phyloP scores from a whole-genome alignment of 2,888 invertebrate genomes.

The Oligia latruncula region DNA sequence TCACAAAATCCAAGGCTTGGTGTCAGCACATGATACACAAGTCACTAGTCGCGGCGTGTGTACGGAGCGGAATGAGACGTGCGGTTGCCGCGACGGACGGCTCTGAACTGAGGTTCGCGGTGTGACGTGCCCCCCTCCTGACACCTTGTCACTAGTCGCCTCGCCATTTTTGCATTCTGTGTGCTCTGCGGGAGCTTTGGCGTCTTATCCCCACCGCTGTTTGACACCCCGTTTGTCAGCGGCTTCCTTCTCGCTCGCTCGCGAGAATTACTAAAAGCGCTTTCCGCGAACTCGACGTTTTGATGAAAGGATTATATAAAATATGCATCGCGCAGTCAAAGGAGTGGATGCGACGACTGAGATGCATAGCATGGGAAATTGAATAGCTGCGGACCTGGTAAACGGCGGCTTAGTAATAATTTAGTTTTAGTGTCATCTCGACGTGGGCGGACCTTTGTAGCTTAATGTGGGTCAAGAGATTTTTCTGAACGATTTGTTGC shows the following conservation, averaged over 20 bases:
- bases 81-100: constrained; percentile 76
- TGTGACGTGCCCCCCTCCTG: constrained; percentile 82
- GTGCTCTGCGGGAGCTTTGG: constrained; percentile 90
- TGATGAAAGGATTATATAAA: constrained; percentile 89
- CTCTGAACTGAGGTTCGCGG: constrained; percentile 81
- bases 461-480: constrained; percentile 74
- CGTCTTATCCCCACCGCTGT: constrained; percentile 90
- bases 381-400: constrained; percentile 79
- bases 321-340: constrained; percentile 87
- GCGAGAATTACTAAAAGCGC: constrained; percentile 85
- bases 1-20: constrained; percentile 76
- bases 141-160: constrained; percentile 89
- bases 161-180: constrained; percentile 91
- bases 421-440: constrained; percentile 80
- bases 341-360: constrained; percentile 82
- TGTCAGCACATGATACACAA: constrained; percentile 86
- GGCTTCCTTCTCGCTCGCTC: constrained; percentile 84
- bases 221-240: constrained; percentile 88
- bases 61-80: constrained; percentile 69
- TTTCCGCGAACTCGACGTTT: constrained; percentile 84
- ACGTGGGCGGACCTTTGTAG: constrained; percentile 65
- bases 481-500: constrained; percentile 72
- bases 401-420: constrained; percentile 83
- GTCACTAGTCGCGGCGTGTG: constrained; percentile 78
- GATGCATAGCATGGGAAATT: constrained; percentile 87